Evolutionary conservation across 2,888 invertebrate genomes (phyloP).

Genomic region (Hypomecis punctinalis): DNA sequence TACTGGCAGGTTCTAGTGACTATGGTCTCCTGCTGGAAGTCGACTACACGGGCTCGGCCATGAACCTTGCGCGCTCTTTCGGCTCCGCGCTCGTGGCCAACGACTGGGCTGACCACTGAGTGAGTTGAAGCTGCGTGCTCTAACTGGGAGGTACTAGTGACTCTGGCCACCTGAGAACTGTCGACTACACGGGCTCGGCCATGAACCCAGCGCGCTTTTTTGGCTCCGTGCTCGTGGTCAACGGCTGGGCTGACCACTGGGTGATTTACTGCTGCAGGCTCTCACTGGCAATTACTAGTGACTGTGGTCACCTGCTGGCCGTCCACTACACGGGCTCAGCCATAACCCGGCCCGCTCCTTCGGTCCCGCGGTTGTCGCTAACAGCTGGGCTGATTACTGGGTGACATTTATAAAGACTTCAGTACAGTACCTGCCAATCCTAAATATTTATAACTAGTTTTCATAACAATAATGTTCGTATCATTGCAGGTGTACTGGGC

Average conservation of each 20-base stretch:
- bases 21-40: neutral
- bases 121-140: conserved; percentile 67
- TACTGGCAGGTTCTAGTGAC: neutral
- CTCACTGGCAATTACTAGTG: neutral
- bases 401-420: conserved; percentile 68
- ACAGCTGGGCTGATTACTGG: conserved; percentile 78
- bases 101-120: conserved; percentile 82
- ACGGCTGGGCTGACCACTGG: conserved; percentile 79
- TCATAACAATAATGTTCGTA: neutral
- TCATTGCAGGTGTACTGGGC: conserved; percentile 92
- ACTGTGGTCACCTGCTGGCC: neutral
- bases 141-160: conserved; percentile 81
- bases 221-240: conserved; percentile 89
- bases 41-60: neutral
- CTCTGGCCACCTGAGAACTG: conserved; percentile 91
- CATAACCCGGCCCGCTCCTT: conserved; percentile 94
- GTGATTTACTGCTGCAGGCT: conserved; percentile 76
- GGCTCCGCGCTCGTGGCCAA: conserved; percentile 89
- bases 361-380: conserved; percentile 89
- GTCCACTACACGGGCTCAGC: neutral
- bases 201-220: conserved; percentile 94
- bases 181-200: neutral
- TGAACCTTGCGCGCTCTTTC: conserved; percentile 94
- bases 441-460: no score
- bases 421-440: no score